Conservation (phyloP, 2,113 vertebrate species). For the Petroica traversi region DNA sequence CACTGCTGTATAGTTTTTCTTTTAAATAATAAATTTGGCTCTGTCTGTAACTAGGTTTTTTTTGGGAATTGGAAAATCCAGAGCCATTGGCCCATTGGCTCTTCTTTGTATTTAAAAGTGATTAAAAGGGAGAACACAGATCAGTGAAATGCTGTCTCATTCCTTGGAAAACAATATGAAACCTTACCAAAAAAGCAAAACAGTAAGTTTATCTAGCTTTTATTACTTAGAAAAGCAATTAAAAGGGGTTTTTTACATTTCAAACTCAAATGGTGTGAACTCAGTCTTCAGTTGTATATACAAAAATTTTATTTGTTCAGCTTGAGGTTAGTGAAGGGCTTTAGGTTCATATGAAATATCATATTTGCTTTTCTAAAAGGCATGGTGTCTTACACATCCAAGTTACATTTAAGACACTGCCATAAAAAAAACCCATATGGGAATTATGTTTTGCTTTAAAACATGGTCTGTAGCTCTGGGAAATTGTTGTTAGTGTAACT, state of each 20-base stretch:
- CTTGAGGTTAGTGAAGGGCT: not conserved
- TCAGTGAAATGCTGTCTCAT: not conserved
- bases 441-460: not conserved
- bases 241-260: not conserved
- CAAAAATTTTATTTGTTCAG: not conserved
- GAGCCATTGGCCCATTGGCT: not conserved
- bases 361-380: not conserved
- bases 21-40: not conserved
- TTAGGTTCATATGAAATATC: not conserved
- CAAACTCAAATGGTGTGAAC: not conserved
- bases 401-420: not conserved
- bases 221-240: not conserved
- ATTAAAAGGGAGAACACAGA: not conserved
- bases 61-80: not conserved
- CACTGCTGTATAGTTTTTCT: not conserved
- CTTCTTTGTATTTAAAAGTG: not conserved
- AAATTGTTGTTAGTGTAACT: not conserved
- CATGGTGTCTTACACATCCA: not conserved
- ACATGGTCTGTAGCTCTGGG: not conserved
- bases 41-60: not conserved
- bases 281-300: not conserved
- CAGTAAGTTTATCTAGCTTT: not conserved
- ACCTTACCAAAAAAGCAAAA: not conserved
- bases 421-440: not conserved
- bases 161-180: not conserved